Conservation (phyloP, 1,140 invertebrate species). For the Macrosteles quadrilineatus region DNA sequence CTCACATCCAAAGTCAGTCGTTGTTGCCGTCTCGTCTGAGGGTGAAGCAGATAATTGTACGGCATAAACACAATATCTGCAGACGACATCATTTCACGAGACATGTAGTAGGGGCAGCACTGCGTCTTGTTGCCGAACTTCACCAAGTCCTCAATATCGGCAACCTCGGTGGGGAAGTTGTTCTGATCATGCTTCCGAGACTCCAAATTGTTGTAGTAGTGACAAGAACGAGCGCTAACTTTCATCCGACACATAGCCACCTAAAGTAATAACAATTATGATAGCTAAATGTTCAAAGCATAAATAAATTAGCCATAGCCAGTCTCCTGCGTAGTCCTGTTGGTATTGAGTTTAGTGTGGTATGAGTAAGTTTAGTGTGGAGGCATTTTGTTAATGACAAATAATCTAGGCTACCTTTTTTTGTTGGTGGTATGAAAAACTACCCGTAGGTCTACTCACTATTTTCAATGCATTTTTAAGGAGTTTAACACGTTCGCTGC, state of each 20-base stretch:
- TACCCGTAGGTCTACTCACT: too few species aligned
- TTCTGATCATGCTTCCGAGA: slow-evolving; percentile 32
- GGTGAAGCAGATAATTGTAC: slow-evolving; percentile 96
- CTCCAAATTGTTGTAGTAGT: slow-evolving; percentile 41
- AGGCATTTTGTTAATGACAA: too few species aligned
- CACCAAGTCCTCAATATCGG: slow-evolving; percentile 97
- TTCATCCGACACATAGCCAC: slow-evolving; percentile 36
- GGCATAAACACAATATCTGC: slow-evolving; percentile 98
- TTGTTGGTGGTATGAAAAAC: too few species aligned
- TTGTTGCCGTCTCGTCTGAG: slow-evolving; percentile 36
- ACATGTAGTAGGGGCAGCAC: slow-evolving; percentile 94
- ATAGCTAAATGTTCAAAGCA: too few species aligned
- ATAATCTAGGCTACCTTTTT: too few species aligned
- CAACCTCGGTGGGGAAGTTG: slow-evolving; percentile 59
- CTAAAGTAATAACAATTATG: too few species aligned
- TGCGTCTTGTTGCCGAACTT: slow-evolving; percentile 79
- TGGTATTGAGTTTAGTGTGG: too few species aligned
- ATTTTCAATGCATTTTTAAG: too few species aligned
- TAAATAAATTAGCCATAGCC: too few species aligned
- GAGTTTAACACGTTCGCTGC: too few species aligned
- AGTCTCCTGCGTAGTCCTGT: too few species aligned
- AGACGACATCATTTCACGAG: slow-evolving; percentile 77
- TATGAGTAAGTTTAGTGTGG: too few species aligned
- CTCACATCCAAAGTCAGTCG: slow-evolving; percentile 11
- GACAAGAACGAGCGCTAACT: slow-evolving; percentile 37